Conservation (phyloP, 2,113 vertebrate genomes). For the Xenopus borealis region DNA sequence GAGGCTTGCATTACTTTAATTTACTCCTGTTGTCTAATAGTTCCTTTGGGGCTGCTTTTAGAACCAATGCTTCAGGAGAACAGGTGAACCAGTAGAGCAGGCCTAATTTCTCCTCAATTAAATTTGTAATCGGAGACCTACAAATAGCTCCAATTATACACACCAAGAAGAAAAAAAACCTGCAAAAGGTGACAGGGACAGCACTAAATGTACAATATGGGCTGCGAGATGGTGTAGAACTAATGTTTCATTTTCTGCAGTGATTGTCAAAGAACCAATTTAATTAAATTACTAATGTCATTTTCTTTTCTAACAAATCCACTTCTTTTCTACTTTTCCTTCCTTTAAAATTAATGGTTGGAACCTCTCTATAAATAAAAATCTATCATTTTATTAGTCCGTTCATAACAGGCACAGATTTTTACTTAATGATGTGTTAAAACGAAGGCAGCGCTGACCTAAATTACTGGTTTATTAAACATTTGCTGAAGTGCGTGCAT, state of each 20-base stretch:
- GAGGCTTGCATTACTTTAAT: too few species aligned
- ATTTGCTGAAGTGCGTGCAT: slow-evolving; percentile 18
- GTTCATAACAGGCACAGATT: slow-evolving; percentile 56
- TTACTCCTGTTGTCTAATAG: not conserved
- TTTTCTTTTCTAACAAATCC: slow-evolving; percentile 56
- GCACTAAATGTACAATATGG: slow-evolving; percentile 29
- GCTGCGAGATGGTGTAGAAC: slow-evolving; percentile 54
- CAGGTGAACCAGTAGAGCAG: not conserved
- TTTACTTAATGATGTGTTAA: slow-evolving; percentile 66
- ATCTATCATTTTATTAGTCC: slow-evolving; percentile 66
- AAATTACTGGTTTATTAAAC: slow-evolving; percentile 42
- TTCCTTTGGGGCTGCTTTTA: not conserved
- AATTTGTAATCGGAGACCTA: not conserved
- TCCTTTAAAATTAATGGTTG: slow-evolving; percentile 64
- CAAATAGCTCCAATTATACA: slow-evolving; percentile 2
- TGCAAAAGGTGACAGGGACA: slow-evolving; percentile 16
- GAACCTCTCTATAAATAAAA: slow-evolving; percentile 68
- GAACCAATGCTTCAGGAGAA: not conserved
- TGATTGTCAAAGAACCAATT: slow-evolving; percentile 60
- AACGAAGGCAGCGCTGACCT: slow-evolving; percentile 58
- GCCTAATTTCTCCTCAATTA: slow-evolving; percentile 6
- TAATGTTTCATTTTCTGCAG: slow-evolving; percentile 63
- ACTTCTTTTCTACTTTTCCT: slow-evolving; percentile 59
- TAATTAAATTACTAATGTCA: slow-evolving; percentile 73
- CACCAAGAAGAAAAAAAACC: not conserved